phyloP scores from a whole-genome alignment of 1,140 invertebrate species.

The Mycetomoellerius zeteki region DNA sequence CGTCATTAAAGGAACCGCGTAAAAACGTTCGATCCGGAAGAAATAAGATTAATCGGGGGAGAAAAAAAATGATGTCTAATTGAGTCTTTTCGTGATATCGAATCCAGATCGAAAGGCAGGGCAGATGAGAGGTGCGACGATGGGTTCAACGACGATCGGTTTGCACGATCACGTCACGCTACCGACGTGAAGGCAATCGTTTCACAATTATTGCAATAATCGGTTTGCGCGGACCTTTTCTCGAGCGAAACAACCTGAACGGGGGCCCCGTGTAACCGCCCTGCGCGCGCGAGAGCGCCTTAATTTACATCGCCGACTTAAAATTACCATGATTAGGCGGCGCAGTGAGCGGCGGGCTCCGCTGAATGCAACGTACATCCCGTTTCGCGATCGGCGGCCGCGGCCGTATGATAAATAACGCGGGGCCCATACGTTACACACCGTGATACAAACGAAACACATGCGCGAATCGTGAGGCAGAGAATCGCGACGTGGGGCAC shows the following conservation, averaged over 20 bases:
- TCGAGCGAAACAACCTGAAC: conserved; percentile 12
- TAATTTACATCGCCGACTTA: conserved; percentile 70
- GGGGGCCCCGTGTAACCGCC: neutral
- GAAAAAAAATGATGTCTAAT: neutral
- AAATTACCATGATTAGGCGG: conserved; percentile 75
- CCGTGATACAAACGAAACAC: conserved; percentile 75
- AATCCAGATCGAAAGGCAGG: neutral
- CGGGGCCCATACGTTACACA: conserved; percentile 74
- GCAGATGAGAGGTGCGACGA: neutral
- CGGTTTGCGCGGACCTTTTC: conserved; percentile 27
- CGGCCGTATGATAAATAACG: conserved; percentile 75
- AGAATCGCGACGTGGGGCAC: conserved; percentile 64
- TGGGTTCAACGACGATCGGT: neutral
- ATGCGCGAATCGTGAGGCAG: conserved; percentile 71
- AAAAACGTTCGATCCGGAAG: neutral
- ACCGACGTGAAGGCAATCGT: conserved; percentile 17
- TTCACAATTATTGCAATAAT: conserved; percentile 54
- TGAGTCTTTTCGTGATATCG: neutral
- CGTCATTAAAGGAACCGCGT: neutral
- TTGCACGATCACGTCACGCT: conserved; percentile 31
- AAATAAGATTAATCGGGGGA: neutral
- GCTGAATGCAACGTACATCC: conserved; percentile 71
- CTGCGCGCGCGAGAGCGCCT: conserved; percentile 28
- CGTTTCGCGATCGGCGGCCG: conserved; percentile 72
- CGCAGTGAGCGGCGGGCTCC: conserved; percentile 61